A percentile compares a stretch with the other conserved stretches of the same genome.
These are phyloP conservation scores for Dasypogon diadema DNA, from an alignment of 2,888 invertebrate genomes.

Conservation along the genomic window DNA sequence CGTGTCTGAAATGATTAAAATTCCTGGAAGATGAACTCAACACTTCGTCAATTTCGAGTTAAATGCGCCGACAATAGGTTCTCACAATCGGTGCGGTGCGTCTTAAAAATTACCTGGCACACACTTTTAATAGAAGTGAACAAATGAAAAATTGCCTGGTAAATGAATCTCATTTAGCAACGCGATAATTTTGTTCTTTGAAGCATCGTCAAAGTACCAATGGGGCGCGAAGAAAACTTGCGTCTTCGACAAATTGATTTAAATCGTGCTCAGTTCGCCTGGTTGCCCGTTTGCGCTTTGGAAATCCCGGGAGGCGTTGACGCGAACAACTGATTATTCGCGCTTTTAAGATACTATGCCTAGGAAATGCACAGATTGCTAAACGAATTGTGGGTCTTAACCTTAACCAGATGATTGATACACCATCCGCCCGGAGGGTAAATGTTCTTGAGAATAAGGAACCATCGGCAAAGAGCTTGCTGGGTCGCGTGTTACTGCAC, in stretches of 20 bases:
- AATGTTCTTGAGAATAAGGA: neutral
- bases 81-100: too few relatives aligned
- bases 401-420: constrained; percentile 22
- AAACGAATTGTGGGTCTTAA: neutral
- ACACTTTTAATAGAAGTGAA: too few relatives aligned
- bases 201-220: neutral
- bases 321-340: neutral
- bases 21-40: too few relatives aligned
- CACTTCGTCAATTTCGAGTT: too few relatives aligned
- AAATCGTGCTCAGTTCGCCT: neutral
- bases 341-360: neutral
- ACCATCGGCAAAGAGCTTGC: neutral
- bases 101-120: too few relatives aligned
- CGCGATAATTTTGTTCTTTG: neutral
- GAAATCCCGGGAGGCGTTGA: neutral
- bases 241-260: neutral
- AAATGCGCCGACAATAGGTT: too few relatives aligned
- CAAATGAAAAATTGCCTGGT: neutral
- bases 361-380: neutral
- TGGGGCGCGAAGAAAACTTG: neutral
- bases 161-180: constrained; percentile 1
- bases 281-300: neutral
- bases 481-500: constrained; percentile 23
- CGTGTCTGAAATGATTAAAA: too few relatives aligned
- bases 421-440: neutral